A percentile compares a stretch with the other conserved stretches of the same genome.
phyloP scores from a whole-genome alignment of 2,797 vertebrate genomes.

The Eptatretus atami region DNA sequence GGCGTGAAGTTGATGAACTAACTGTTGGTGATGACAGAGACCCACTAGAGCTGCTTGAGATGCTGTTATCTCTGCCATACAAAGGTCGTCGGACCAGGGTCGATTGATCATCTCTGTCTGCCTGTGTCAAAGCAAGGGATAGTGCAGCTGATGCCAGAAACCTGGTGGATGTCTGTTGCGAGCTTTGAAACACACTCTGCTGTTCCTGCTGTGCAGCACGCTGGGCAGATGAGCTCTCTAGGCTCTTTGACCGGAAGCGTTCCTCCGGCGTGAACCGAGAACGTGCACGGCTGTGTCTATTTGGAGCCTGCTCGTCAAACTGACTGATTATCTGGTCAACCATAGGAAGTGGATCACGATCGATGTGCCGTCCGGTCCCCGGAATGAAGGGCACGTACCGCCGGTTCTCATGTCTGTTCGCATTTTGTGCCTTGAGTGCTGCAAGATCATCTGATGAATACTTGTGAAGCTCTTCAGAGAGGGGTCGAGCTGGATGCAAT shows the following conservation, averaged over 20 bases:
- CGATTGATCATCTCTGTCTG: no score
- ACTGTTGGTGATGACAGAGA: no score
- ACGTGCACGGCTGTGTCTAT: constrained; percentile 41
- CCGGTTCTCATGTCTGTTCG: constrained; percentile 71
- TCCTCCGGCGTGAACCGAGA: constrained; percentile 51
- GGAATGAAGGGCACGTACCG: constrained; percentile 73
- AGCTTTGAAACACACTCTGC: background rate
- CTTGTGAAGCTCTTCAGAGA: no score
- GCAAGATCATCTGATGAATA: no score
- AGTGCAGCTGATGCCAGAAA: no score
- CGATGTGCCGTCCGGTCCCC: constrained; percentile 69
- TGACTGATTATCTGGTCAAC: constrained; percentile 71
- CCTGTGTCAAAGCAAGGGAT: no score
- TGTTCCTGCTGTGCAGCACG: background rate
- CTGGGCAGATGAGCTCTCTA: background rate
- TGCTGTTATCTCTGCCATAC: no score
- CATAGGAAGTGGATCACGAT: constrained; percentile 44
- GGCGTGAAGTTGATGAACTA: no score
- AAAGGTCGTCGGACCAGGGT: no score
- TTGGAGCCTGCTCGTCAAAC: constrained; percentile 36
- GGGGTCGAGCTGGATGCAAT: no score
- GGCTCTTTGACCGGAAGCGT: constrained; percentile 45
- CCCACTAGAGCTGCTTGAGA: no score
- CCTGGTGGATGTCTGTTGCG: no score
- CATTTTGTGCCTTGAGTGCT: constrained; percentile 42